Evolutionary conservation across 1,140 invertebrate genomes (phyloP).

Genomic region (Diabrotica virgifera): DNA sequence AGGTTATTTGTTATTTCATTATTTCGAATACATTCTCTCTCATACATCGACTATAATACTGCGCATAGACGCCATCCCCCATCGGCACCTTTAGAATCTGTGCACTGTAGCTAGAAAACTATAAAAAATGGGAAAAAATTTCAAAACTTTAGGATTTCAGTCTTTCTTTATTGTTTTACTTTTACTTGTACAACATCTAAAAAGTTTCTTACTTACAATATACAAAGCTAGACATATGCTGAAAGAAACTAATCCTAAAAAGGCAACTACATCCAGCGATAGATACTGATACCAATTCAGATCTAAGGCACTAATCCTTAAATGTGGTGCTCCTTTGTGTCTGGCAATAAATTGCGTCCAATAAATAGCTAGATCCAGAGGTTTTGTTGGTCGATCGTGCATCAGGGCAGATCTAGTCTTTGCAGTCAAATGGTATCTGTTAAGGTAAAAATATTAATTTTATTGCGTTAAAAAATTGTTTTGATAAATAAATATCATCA

Average conservation of each 20-base stretch:
- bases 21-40: no score
- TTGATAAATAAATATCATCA: no score
- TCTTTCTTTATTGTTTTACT: constrained; percentile 1
- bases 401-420: constrained; percentile 52
- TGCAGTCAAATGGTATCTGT: constrained; percentile 40
- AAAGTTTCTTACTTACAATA: neutral
- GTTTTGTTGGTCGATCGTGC: constrained; percentile 53
- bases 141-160: neutral
- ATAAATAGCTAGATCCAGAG: constrained; percentile 64
- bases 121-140: neutral
- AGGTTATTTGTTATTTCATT: no score
- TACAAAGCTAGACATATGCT: neutral
- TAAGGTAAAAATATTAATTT: constrained; percentile 4
- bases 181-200: neutral
- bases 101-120: no score
- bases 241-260: neutral
- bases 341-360: constrained; percentile 67
- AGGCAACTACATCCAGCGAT: constrained; percentile 38
- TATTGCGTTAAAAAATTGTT: neutral
- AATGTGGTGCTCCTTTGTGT: constrained; percentile 53
- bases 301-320: constrained; percentile 51
- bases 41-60: no score
- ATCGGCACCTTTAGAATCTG: no score
- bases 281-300: constrained; percentile 52
- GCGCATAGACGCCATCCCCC: no score